Conservation (phyloP, 2,888 invertebrate genomes). For the Palloptera scutellata region DNA sequence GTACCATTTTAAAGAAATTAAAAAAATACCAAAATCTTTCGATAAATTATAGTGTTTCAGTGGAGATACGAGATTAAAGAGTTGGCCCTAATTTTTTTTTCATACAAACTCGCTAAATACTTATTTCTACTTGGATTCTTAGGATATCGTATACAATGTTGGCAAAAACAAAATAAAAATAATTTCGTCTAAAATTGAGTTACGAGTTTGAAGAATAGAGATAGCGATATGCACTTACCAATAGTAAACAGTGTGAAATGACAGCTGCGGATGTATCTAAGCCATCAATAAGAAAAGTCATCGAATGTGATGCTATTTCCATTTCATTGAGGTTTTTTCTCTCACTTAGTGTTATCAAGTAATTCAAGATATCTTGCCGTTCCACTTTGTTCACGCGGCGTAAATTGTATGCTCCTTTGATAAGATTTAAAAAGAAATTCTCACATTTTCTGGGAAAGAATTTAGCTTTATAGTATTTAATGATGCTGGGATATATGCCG, state of each 20-base stretch:
- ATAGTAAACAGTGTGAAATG: constrained; percentile 55
- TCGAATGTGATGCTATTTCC: constrained; percentile 56
- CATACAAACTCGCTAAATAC: too few relatives aligned
- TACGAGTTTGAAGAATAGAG: background rate
- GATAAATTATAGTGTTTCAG: too few relatives aligned
- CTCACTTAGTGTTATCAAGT: constrained; percentile 54
- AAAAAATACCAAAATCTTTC: too few relatives aligned
- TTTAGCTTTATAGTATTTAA: constrained; percentile 47
- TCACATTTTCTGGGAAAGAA: constrained; percentile 70
- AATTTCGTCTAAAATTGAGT: too few relatives aligned
- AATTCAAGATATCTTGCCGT: constrained; percentile 57
- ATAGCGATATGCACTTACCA: constrained; percentile 44
- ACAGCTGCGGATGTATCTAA: constrained; percentile 59
- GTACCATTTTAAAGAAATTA: too few relatives aligned
- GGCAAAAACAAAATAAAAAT: too few relatives aligned
- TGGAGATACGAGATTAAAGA: too few relatives aligned
- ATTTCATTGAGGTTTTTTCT: constrained; percentile 47
- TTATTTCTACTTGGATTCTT: too few relatives aligned
- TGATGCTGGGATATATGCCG: constrained; percentile 54
- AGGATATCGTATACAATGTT: too few relatives aligned
- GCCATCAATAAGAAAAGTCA: constrained; percentile 62
- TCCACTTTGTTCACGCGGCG: constrained; percentile 43
- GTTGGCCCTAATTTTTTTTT: too few relatives aligned
- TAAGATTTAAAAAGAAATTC: constrained; percentile 50
- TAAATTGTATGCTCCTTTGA: constrained; percentile 49